Percentiles rank a stretch among this genome's conserved stretches.
Evolutionary conservation across 2,797 vertebrate species (phyloP).

Genomic region (Microtus obscurus): DNA sequence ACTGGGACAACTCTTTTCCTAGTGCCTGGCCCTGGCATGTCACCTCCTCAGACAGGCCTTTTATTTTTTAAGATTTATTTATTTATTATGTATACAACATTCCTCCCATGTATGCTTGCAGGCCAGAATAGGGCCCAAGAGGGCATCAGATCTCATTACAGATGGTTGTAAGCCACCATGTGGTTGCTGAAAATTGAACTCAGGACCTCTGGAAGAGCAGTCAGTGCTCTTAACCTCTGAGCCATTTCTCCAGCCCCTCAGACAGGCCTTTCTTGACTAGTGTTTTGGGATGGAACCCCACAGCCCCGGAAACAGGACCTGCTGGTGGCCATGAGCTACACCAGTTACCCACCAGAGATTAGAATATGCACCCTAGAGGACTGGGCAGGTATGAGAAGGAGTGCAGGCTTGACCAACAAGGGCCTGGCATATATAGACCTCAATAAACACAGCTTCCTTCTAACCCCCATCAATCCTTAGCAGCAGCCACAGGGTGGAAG

Average conservation of each 20-base stretch:
- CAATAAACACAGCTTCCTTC: background rate
- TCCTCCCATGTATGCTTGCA: too few species aligned
- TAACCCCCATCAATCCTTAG: background rate
- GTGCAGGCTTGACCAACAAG: rapidly evolving
- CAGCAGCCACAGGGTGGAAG: background rate
- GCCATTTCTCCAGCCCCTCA: too few species aligned
- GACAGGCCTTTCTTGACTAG: background rate
- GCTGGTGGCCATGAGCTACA: background rate
- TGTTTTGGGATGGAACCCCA: background rate
- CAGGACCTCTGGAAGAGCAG: too few species aligned
- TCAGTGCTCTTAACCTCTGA: too few species aligned
- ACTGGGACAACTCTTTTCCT: background rate
- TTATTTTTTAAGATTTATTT: too few species aligned
- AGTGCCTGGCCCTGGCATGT: background rate
- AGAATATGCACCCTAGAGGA: background rate
- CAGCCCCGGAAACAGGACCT: background rate
- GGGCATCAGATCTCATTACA: too few species aligned
- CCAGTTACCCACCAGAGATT: background rate
- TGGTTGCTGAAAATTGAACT: too few species aligned
- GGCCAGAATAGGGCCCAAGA: too few species aligned
- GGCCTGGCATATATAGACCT: too few species aligned
- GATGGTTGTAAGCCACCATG: too few species aligned
- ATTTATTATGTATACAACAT: too few species aligned
- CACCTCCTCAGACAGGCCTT: background rate
- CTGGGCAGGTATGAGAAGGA: background rate